phyloP scores from a whole-genome alignment of 2,113 vertebrate genomes.

The Atherinomorus stipes region DNA sequence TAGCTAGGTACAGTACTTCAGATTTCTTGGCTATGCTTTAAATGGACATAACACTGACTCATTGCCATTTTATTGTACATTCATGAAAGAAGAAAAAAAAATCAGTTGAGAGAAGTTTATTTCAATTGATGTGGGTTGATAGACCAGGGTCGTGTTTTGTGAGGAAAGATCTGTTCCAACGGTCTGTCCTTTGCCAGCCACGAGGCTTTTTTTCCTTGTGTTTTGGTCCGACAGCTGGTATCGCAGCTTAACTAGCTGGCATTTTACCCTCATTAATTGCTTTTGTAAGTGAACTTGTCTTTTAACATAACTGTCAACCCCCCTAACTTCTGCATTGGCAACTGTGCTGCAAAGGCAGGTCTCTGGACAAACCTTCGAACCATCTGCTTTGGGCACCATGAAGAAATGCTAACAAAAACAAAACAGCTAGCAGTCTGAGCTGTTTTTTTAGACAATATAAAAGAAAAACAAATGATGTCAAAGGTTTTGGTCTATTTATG shows the following conservation, averaged over 20 bases:
- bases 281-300: conserved; percentile 63
- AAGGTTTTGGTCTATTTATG: neutral
- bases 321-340: conserved; percentile 54
- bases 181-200: conserved; percentile 63
- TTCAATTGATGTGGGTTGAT: conserved; percentile 46
- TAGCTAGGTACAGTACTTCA: conserved; percentile 51
- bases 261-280: conserved; percentile 41
- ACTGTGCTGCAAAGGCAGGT: conserved; percentile 57
- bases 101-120: conserved; percentile 35
- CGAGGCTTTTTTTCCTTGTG: conserved; percentile 24
- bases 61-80: conserved; percentile 38
- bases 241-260: conserved; percentile 61
- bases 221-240: conserved; percentile 66
- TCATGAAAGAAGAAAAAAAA: conserved; percentile 25
- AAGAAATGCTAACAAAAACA: conserved; percentile 8
- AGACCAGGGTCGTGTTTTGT: conserved; percentile 54
- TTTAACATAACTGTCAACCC: conserved; percentile 61
- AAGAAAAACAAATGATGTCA: conserved; percentile 2
- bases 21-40: conserved; percentile 56
- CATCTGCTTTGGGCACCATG: conserved; percentile 67
- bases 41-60: conserved; percentile 24
- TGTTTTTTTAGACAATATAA: conserved; percentile 31
- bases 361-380: conserved; percentile 53
- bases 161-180: conserved; percentile 67
- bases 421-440: conserved; percentile 44